These are phyloP conservation scores for Alauda arvensis DNA, from an alignment of 2,797 vertebrate species.

Conservation along the genomic window DNA sequence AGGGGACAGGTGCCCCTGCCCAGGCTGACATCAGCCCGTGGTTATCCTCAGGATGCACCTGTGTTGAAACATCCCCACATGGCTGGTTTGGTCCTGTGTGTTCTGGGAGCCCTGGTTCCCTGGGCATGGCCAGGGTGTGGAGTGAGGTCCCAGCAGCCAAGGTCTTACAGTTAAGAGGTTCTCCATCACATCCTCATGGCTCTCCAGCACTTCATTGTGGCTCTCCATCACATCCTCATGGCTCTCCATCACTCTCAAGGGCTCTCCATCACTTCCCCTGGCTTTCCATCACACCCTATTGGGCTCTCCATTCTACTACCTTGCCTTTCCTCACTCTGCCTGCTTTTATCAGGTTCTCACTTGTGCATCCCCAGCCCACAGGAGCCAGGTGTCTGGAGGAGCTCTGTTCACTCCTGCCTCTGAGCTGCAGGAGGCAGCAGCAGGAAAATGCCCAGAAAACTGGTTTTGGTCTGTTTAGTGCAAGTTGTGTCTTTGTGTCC, in stretches of 20 bases:
- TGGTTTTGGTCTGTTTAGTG: background rate
- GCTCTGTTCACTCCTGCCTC: background rate
- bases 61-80: background rate
- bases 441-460: background rate
- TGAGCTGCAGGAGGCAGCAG: background rate
- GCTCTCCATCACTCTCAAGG: background rate
- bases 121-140: background rate
- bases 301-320: background rate
- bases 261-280: background rate
- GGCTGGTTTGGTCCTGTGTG: rapidly evolving
- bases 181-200: background rate
- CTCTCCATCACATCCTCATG: background rate
- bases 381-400: background rate
- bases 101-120: background rate
- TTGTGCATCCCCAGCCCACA: rapidly evolving
- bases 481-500: background rate
- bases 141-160: background rate
- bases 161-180: background rate
- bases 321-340: background rate
- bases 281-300: background rate
- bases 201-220: background rate
- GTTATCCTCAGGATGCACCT: background rate
- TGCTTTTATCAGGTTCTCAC: background rate
- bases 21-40: rapidly evolving
- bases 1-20: rapidly evolving